Evolutionary conservation across 2,888 invertebrate genomes (phyloP).

Genomic region (Polyploca ridens): DNA sequence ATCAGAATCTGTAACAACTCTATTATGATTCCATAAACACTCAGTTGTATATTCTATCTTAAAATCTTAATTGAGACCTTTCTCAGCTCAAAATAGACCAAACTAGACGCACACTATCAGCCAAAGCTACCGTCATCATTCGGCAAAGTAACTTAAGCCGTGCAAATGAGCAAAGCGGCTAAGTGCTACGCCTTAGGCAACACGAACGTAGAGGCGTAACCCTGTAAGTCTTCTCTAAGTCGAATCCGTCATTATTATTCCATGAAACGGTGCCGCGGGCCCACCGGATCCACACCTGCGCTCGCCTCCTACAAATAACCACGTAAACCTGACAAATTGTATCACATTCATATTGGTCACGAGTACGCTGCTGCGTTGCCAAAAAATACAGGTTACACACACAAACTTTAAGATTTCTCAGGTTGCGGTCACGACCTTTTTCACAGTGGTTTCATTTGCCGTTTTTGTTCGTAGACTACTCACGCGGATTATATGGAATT

Average conservation of each 20-base stretch:
- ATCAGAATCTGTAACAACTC: no score
- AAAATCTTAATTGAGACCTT: background rate
- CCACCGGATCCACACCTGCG: conserved; percentile 66
- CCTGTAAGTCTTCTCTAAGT: conserved; percentile 70
- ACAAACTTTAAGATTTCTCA: conserved; percentile 54
- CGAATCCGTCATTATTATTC: conserved; percentile 79
- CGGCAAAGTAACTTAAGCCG: conserved; percentile 49
- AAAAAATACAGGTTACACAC: conserved; percentile 55
- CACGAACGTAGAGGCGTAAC: conserved; percentile 29
- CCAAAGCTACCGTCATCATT: conserved; percentile 34
- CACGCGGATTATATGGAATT: conserved; percentile 43
- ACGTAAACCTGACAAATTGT: conserved; percentile 80
- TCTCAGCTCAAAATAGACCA: background rate
- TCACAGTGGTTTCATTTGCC: conserved; percentile 33
- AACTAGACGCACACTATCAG: conserved; percentile 20
- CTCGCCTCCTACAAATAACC: conserved; percentile 72
- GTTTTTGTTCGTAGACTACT: conserved; percentile 50
- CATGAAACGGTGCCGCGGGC: conserved; percentile 57
- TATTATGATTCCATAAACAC: no score
- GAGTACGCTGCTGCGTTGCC: conserved; percentile 53
- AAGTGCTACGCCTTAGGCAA: conserved; percentile 41
- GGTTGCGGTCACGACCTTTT: conserved; percentile 52
- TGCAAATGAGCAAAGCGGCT: conserved; percentile 51
- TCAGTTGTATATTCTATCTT: background rate
- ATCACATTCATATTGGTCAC: conserved; percentile 78